Percentiles rank a stretch among this genome's conserved stretches.
Evolutionary conservation across 2,797 vertebrate genomes (phyloP).

Genomic region (Acipenser oxyrinchus): DNA sequence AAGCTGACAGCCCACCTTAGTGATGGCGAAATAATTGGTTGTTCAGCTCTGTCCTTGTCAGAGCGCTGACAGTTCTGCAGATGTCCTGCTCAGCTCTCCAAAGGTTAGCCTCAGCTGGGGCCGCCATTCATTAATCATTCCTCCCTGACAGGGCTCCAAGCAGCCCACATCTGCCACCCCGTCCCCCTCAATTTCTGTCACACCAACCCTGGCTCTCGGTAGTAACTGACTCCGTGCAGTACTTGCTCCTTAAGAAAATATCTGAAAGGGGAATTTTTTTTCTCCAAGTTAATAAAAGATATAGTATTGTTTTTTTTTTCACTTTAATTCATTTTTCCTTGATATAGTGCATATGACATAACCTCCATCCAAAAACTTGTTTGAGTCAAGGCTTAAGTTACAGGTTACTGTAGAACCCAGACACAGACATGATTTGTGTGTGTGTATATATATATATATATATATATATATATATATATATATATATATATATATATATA

Average conservation of each 20-base stretch:
- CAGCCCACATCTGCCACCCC: slow-evolving; percentile 94
- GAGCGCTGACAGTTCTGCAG: slow-evolving; percentile 99
- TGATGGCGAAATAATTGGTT: slow-evolving; percentile 99
- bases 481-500: too few species aligned
- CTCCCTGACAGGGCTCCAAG: slow-evolving; percentile 94
- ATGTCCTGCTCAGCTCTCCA: slow-evolving; percentile 99
- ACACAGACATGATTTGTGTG: background rate
- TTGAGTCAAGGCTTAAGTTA: too few species aligned
- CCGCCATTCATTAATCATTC: slow-evolving; percentile 99
- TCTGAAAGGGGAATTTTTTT: slow-evolving; percentile 8
- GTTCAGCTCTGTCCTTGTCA: slow-evolving; percentile 99
- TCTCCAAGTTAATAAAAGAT: background rate
- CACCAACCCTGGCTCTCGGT: slow-evolving; percentile 60
- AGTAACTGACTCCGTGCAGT: slow-evolving; percentile 25
- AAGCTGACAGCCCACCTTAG: slow-evolving; percentile 99
- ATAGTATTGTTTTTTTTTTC: background rate
- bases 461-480: too few species aligned
- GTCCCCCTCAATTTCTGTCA: slow-evolving; percentile 80
- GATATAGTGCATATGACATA: too few species aligned
- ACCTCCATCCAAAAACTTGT: too few species aligned
- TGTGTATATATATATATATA: slow-evolving; percentile 22
- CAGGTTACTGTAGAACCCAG: too few species aligned
- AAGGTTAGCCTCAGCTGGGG: slow-evolving; percentile 99
- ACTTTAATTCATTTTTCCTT: too few species aligned
- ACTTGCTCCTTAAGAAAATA: slow-evolving; percentile 4